Percentiles rank a stretch among this genome's conserved stretches.
Evolutionary conservation across 2,113 vertebrate genomes (phyloP).

Genomic region (Odontophorus gujanensis): DNA sequence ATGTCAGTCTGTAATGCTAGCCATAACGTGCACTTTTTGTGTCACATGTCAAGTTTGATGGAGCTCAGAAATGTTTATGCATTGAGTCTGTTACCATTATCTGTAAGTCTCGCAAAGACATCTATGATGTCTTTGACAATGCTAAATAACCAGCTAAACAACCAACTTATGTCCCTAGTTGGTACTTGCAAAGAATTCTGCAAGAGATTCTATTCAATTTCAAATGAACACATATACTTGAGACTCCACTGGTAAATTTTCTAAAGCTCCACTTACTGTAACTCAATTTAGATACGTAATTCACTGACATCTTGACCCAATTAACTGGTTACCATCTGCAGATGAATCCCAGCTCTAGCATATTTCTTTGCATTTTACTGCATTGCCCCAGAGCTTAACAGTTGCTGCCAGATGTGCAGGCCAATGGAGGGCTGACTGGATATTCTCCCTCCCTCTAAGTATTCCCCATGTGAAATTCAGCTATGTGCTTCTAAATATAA

Average conservation of each 20-base stretch:
- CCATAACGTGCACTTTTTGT: not conserved
- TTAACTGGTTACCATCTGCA: not conserved
- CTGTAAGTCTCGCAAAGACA: not conserved
- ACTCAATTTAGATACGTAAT: not conserved
- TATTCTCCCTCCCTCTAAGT: not conserved
- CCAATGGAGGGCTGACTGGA: not conserved
- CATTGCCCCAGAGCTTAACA: not conserved
- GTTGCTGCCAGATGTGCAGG: not conserved
- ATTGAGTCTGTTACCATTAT: not conserved
- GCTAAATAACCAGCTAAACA: not conserved
- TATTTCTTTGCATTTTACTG: not conserved
- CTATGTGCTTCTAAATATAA: not conserved
- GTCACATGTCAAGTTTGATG: not conserved
- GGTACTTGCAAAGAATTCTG: not conserved
- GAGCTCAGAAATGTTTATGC: not conserved
- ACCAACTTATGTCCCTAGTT: accelerated
- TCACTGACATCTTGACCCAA: not conserved
- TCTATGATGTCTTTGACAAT: no score
- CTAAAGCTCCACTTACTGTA: not conserved
- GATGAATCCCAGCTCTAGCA: not conserved
- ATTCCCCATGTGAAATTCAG: not conserved
- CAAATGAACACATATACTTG: not conserved
- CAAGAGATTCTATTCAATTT: not conserved
- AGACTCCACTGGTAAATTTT: not conserved
- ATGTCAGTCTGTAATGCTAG: not conserved